These are phyloP conservation scores for Ischnus inquisitorius DNA, from an alignment of 2,888 invertebrate species.

Conservation along the genomic window DNA sequence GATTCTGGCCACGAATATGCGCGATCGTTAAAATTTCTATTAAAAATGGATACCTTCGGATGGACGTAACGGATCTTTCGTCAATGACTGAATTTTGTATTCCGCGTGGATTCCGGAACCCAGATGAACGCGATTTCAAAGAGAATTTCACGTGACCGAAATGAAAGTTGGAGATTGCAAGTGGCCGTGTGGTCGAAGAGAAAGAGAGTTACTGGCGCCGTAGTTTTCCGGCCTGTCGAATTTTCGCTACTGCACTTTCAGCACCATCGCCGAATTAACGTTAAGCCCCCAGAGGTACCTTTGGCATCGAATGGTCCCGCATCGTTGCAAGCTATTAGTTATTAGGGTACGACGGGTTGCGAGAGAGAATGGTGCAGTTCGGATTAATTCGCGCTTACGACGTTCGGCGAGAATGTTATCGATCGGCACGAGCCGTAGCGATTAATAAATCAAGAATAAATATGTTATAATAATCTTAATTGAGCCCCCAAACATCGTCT, in stretches of 20 bases:
- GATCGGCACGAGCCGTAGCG: slow-evolving; percentile 23
- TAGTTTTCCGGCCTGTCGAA: slow-evolving; percentile 17
- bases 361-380: slow-evolving; percentile 14
- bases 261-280: slow-evolving; percentile 33
- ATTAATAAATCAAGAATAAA: slow-evolving; percentile 47
- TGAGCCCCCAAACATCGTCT: background rate
- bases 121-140: background rate
- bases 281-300: slow-evolving; percentile 29
- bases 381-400: slow-evolving; percentile 40
- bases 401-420: slow-evolving; percentile 28
- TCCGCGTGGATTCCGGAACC: background rate
- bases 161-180: slow-evolving; percentile 4
- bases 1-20: too few relatives aligned
- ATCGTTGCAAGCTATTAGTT: slow-evolving; percentile 35
- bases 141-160: background rate
- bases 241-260: slow-evolving; percentile 37
- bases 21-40: too few relatives aligned
- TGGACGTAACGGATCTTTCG: background rate
- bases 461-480: slow-evolving; percentile 22
- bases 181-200: background rate
- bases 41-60: background rate
- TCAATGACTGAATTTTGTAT: background rate
- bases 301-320: slow-evolving; percentile 35
- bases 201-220: background rate
- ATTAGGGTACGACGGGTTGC: slow-evolving; percentile 33